Base-by-base conservation (phyloP, 1,140 invertebrate species). In the Hestina assimilis region DNA sequence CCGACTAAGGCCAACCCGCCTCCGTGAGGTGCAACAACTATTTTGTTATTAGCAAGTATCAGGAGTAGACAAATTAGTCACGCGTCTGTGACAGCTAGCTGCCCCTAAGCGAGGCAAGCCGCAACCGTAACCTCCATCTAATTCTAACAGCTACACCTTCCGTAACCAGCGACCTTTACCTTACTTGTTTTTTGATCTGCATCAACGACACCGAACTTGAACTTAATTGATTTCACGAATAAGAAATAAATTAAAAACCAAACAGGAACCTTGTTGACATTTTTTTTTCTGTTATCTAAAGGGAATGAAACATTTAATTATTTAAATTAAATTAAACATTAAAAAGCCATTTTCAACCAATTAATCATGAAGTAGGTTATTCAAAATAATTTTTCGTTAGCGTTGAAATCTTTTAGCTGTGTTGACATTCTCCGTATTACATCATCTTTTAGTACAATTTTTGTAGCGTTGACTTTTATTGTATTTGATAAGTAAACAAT, bases 101-200 rank as follows among this genome's bases (percentile, higher is more conserved):
- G 45, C 26, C 21, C 29, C 33, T n/a, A 33, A 17, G 38, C 48
- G 41, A 41, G 35, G 48, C n/a, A 42, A 48, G 45, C 38, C 23
- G 29, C 48, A 24, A 21, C 23, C 29, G 26, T 26, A 52, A 41
- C 48, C 48, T 52, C 48, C 24, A 15, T 52, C 38, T 41, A 40
- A 41, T 19, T 52, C 19, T 48, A 45, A 28, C 6, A 29, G 23
- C 8, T 21, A 33, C 14, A 35, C 19, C 48, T 57, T 57, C 54
- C 54, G 54, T 11, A 14, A 28, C 11, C 24, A 14, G 17, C 9
- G 35, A 52, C 48, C 48, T 52, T 52, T 38, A 24, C 11, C 15
- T 38, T 40, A 23, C 6, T 48, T 29, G 9, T 9, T 19, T 38
- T 46, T 35, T 38, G 12, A 26, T 40, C 29, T 51, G 35, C 48